Conservation (phyloP, 1,140 invertebrate species). For the Neocloeon triangulifer region DNA sequence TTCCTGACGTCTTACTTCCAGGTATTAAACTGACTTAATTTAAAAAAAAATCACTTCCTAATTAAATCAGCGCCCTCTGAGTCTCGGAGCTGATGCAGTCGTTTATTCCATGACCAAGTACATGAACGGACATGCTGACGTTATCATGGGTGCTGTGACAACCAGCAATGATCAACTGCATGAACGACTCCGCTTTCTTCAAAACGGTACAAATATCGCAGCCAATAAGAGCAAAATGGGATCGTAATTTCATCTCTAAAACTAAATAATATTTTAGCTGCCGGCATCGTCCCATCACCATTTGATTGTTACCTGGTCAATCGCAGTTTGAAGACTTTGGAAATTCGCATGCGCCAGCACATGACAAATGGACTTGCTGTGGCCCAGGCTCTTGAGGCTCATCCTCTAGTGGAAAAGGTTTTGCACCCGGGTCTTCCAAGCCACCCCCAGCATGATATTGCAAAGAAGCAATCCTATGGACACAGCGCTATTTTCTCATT, state of each 20-base stretch:
- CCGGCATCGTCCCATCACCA: conserved; percentile 83
- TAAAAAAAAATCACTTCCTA: not conserved
- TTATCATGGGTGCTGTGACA: conserved; percentile 83
- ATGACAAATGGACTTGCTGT: conserved; percentile 52
- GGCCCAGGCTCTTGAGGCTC: conserved; percentile 54
- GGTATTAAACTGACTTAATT: conserved; percentile 16
- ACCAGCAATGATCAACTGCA: conserved; percentile 49
- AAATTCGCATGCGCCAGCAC: conserved; percentile 77
- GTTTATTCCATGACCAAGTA: conserved; percentile 94
- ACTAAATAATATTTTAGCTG: conserved; percentile 24
- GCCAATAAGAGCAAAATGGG: not conserved
- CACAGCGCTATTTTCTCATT: conserved; percentile 86
- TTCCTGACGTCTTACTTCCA: conserved; percentile 93
- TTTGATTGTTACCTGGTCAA: conserved; percentile 91
- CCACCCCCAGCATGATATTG: conserved; percentile 76
- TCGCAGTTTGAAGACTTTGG: conserved; percentile 82
- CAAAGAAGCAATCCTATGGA: conserved; percentile 62
- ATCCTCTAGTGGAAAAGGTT: conserved; percentile 57
- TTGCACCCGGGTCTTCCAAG: conserved; percentile 71
- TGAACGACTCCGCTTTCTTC: conserved; percentile 54
- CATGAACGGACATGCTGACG: conserved; percentile 95
- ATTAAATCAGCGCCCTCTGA: conserved; percentile 45
- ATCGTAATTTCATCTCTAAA: not conserved
- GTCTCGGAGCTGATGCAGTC: conserved; percentile 77
- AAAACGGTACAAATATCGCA: conserved; percentile 46